Conservation (phyloP, 1,140 invertebrate genomes). For the Orius insidiosus region DNA sequence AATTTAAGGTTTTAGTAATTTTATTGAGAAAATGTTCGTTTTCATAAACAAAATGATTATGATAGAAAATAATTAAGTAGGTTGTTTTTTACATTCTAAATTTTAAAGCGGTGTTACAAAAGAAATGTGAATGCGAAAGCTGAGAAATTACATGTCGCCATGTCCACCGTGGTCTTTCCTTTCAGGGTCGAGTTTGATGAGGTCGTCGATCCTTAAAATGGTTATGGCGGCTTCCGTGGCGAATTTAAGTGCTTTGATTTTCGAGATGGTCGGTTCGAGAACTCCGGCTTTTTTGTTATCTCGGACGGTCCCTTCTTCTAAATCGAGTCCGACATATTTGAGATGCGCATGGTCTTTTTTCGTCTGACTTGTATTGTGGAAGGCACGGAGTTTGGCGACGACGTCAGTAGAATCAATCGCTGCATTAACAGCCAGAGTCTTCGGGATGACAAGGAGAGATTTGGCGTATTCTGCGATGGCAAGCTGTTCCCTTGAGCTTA, state of each 20-base stretch:
- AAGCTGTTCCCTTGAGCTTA: slow-evolving; percentile 92
- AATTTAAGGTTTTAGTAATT: no score
- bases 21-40: no score
- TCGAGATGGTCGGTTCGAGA: slow-evolving; percentile 92
- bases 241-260: slow-evolving; percentile 97
- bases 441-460: slow-evolving; percentile 95
- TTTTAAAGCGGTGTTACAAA: background rate
- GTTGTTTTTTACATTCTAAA: no score
- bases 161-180: slow-evolving; percentile 30
- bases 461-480: slow-evolving; percentile 98
- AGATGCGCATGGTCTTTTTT: slow-evolving; percentile 77
- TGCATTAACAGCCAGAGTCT: slow-evolving; percentile 95
- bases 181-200: slow-evolving; percentile 91
- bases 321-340: slow-evolving; percentile 89
- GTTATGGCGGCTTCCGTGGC: slow-evolving; percentile 99
- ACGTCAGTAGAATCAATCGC: slow-evolving; percentile 94
- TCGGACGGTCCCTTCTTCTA: slow-evolving; percentile 71
- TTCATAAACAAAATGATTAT: no score
- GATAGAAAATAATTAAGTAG: no score
- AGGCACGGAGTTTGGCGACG: slow-evolving; percentile 94
- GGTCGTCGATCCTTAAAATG: slow-evolving; percentile 96
- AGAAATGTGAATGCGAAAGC: background rate
- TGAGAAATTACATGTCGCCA: background rate
- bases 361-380: slow-evolving; percentile 95
- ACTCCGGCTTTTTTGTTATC: slow-evolving; percentile 93